phyloP scores from a whole-genome alignment of 2,888 invertebrate species.

The Salticus scenicus region DNA sequence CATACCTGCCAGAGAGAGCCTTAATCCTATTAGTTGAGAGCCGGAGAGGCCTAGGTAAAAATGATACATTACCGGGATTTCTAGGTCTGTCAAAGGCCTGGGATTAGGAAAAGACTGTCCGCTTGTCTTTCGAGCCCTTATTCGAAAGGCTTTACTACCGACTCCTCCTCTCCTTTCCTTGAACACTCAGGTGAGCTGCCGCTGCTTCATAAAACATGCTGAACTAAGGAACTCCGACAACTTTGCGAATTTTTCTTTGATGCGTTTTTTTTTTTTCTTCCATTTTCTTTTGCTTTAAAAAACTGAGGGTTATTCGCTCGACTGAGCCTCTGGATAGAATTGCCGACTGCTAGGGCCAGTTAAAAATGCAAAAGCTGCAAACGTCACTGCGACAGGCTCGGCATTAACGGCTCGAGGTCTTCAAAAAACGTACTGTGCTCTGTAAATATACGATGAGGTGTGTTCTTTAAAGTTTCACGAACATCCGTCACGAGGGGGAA shows the following conservation, averaged over 20 bases:
- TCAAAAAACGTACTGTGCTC: not conserved
- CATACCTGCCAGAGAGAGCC: conserved; percentile 67
- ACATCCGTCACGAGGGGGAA: conserved; percentile 39
- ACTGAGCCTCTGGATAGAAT: conserved; percentile 33
- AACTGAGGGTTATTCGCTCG: conserved; percentile 60
- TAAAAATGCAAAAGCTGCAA: conserved; percentile 68
- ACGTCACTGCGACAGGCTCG: conserved; percentile 49
- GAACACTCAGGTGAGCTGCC: conserved; percentile 49
- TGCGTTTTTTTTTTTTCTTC: conserved; percentile 23
- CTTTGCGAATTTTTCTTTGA: conserved; percentile 39
- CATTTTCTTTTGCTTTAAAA: conserved; percentile 33
- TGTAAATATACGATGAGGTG: conserved; percentile 66
- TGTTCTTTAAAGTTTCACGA: conserved; percentile 64
- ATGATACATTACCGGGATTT: conserved; percentile 71
- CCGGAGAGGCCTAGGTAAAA: conserved; percentile 68
- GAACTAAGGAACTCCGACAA: conserved; percentile 50
- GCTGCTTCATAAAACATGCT: conserved; percentile 63
- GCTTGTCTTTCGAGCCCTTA: conserved; percentile 60
- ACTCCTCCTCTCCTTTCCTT: conserved; percentile 15
- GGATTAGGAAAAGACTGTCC: conserved; percentile 63
- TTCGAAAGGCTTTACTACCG: conserved; percentile 52
- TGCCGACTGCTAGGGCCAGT: conserved; percentile 16
- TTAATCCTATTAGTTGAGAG: conserved; percentile 64
- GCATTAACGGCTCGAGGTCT: conserved; percentile 58
- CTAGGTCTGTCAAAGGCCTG: conserved; percentile 68